Conservation (phyloP, 2,888 invertebrate species). For the Steinernema scapterisci region DNA sequence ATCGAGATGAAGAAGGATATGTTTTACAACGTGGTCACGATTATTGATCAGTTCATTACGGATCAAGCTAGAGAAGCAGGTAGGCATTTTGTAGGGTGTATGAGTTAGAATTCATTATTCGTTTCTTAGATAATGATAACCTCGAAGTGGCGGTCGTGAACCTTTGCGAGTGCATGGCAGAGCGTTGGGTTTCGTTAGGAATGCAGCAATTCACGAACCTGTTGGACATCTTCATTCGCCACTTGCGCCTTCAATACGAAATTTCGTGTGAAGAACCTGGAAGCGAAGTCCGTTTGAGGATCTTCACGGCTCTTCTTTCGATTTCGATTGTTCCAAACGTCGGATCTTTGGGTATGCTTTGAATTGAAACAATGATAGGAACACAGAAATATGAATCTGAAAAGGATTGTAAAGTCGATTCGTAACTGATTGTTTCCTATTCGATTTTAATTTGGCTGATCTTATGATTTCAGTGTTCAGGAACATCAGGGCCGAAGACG, state of each 20-base stretch:
- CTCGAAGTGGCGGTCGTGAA: constrained; percentile 20
- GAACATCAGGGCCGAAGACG: constrained; percentile 9
- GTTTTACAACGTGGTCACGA: constrained; percentile 20
- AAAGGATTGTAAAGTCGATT: no score
- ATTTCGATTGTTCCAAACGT: constrained; percentile 43
- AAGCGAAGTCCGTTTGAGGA: constrained; percentile 39
- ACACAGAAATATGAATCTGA: no score
- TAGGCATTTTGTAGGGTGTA: background rate
- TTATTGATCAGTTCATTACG: background rate
- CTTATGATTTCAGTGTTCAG: constrained; percentile 2
- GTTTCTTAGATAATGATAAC: constrained; percentile 5
- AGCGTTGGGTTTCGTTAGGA: background rate
- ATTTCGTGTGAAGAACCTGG: constrained; percentile 36
- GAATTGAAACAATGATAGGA: no score
- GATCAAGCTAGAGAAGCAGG: constrained; percentile 24
- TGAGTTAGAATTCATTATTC: background rate
- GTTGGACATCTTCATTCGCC: background rate
- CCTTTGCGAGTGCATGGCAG: constrained; percentile 14
- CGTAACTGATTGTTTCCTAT: no score
- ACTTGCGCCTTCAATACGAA: constrained; percentile 10
- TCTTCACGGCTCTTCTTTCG: constrained; percentile 44
- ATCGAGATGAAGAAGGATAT: constrained; percentile 11
- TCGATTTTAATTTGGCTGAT: background rate
- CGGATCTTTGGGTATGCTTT: constrained; percentile 35
- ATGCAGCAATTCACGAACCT: constrained; percentile 5